Percentiles rank a stretch among this genome's conserved stretches.
phyloP scores from a whole-genome alignment of 2,113 vertebrate species.

The Parus major region DNA sequence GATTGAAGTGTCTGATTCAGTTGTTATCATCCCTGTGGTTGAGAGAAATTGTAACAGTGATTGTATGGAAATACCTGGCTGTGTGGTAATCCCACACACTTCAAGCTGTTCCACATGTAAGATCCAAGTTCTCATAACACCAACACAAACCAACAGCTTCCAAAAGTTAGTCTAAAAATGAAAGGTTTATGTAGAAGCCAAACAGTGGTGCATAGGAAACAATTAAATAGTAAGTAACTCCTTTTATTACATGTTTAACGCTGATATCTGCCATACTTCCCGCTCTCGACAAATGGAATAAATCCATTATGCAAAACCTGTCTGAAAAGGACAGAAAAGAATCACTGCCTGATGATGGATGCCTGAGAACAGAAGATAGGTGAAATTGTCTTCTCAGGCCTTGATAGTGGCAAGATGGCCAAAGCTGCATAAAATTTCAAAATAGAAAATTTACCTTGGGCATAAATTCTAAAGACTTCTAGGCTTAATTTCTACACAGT shows the following conservation, averaged over 20 bases:
- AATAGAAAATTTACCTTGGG: background rate
- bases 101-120: background rate
- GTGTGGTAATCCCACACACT: background rate
- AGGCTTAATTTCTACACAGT: background rate
- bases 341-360: rapidly evolving
- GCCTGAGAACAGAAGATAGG: background rate
- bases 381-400: background rate
- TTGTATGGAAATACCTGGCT: background rate
- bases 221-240: background rate
- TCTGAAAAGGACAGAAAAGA: background rate
- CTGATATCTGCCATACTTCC: background rate
- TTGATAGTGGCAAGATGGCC: background rate
- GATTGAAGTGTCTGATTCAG: conserved; percentile 36
- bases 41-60: background rate
- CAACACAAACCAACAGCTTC: background rate
- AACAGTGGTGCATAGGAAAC: background rate
- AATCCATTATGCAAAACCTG: background rate
- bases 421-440: background rate
- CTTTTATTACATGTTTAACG: background rate
- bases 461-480: background rate
- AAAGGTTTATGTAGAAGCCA: background rate
- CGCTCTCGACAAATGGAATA: background rate
- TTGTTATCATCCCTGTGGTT: background rate
- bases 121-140: background rate
- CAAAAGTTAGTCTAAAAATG: background rate